Evolutionary conservation across 37 sponge, comb jelly and placozoan genomes (phyloP).

Genomic region (Oscarella lobularis): DNA sequence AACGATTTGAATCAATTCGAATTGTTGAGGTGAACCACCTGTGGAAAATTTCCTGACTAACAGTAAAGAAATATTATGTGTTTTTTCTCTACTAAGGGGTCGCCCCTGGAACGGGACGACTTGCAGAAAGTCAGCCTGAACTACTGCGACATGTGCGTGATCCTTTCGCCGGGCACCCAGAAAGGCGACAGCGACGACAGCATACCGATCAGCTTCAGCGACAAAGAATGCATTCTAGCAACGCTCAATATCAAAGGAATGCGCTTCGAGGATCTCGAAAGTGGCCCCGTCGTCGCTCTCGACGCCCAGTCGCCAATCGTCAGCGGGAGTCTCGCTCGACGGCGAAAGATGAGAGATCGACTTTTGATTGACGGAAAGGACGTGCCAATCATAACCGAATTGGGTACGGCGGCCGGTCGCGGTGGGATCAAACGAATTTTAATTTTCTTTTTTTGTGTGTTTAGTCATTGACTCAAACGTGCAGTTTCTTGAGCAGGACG

Average conservation of each 20-base stretch:
- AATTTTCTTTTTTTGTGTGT: too few relatives aligned
- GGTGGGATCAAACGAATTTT: too few relatives aligned
- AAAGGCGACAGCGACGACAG: background rate
- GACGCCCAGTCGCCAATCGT: background rate
- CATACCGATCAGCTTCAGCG: background rate
- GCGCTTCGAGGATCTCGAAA: background rate
- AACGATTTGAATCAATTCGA: background rate
- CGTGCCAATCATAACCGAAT: background rate
- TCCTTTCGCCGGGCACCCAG: background rate
- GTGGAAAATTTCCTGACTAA: too few relatives aligned
- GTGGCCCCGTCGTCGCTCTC: background rate
- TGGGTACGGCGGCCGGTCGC: too few relatives aligned
- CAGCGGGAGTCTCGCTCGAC: background rate
- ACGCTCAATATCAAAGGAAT: background rate
- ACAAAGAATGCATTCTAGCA: background rate
- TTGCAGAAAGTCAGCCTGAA: background rate
- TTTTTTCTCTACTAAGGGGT: background rate
- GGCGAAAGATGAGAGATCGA: background rate
- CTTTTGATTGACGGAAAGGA: background rate
- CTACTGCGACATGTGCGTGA: conserved; percentile 1
- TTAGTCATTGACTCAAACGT: background rate
- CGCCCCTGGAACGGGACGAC: background rate
- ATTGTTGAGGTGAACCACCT: background rate
- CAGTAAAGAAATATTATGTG: background rate
- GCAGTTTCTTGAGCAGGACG: background rate